phyloP scores from a whole-genome alignment of 2,888 invertebrate species.

The Nysson spinosus region DNA sequence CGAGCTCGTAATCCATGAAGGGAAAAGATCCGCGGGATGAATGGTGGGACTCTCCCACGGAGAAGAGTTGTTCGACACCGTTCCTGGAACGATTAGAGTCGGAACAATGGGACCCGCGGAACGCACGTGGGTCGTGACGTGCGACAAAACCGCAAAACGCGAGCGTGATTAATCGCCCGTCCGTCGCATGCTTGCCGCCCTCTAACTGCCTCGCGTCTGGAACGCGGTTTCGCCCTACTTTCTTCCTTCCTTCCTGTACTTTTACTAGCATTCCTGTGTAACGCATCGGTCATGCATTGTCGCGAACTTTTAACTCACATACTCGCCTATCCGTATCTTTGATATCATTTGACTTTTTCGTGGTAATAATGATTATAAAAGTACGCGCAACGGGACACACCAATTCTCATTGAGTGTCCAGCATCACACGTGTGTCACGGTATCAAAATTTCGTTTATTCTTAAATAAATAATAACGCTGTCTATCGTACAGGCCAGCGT shows the following conservation, averaged over 20 bases:
- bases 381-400: too few species aligned
- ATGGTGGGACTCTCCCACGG: constrained; percentile 60
- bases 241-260: constrained; percentile 8
- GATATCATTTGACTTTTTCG: too few species aligned
- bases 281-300: too few species aligned
- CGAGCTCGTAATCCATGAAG: constrained; percentile 12
- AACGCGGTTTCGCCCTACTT: constrained; percentile 27
- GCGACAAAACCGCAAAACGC: constrained; percentile 67
- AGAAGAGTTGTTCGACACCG: constrained; percentile 55
- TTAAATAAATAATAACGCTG: too few species aligned
- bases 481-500: too few species aligned
- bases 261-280: too few species aligned
- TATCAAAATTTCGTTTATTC: too few species aligned
- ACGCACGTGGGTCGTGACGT: constrained; percentile 62
- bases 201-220: constrained; percentile 16
- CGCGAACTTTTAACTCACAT: constrained; percentile 2
- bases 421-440: too few species aligned
- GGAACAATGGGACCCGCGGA: constrained; percentile 63
- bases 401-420: too few species aligned
- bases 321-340: too few species aligned
- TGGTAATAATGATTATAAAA: too few species aligned
- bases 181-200: too few species aligned
- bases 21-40: constrained; percentile 11
- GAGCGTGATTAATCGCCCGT: constrained; percentile 66
- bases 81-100: constrained; percentile 70